Percentiles rank a stretch among this genome's conserved stretches.
These are phyloP conservation scores for Philonicus albiceps DNA, from an alignment of 2,888 invertebrate genomes.

Conservation along the genomic window DNA sequence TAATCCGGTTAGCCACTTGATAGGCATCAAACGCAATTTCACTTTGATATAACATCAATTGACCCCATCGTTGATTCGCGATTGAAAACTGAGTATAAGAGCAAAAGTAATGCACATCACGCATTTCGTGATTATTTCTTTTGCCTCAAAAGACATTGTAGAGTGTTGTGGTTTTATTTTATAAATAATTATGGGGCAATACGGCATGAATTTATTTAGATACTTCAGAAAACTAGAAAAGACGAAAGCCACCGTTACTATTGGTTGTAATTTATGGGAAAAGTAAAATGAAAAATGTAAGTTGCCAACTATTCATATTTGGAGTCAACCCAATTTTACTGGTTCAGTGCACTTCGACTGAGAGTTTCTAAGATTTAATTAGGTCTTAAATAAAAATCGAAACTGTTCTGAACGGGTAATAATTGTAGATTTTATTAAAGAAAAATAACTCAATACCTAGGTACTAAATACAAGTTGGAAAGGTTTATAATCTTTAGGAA, in stretches of 20 bases:
- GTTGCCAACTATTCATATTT: background rate
- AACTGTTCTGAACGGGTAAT: background rate
- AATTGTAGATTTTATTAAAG: background rate
- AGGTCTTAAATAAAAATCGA: background rate
- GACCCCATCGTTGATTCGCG: background rate
- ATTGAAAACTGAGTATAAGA: background rate
- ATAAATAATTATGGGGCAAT: background rate
- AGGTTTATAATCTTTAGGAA: too few species aligned
- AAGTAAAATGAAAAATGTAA: background rate
- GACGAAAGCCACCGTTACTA: background rate
- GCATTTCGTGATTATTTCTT: background rate
- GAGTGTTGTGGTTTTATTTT: background rate
- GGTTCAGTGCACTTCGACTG: background rate
- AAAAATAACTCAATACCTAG: background rate
- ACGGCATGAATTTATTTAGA: background rate
- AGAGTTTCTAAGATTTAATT: background rate
- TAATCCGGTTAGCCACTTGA: background rate
- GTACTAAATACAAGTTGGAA: too few species aligned
- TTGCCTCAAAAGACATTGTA: background rate
- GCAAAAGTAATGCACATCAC: background rate
- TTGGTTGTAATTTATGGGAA: background rate
- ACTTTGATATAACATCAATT: conserved; percentile 6
- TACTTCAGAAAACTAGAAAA: background rate
- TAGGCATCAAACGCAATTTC: background rate
- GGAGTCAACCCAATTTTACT: background rate